Evolutionary conservation across 1,140 invertebrate species (phyloP).

Genomic region (Bacillus rossius): DNA sequence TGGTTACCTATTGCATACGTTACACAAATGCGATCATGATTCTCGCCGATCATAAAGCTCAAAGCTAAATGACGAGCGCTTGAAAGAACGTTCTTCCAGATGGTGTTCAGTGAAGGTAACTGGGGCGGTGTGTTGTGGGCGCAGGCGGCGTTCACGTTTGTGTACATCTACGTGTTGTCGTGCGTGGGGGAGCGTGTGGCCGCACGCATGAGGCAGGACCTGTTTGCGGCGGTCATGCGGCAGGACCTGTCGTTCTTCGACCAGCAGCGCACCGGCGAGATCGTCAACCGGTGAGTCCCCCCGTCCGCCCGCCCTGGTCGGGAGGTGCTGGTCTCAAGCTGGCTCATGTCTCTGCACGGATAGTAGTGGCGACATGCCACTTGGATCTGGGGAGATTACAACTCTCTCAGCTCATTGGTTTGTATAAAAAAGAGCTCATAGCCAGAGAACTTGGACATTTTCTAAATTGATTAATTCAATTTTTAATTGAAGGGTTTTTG

Average conservation of each 20-base stretch:
- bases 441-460: no score
- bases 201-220: constrained; percentile 65
- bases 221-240: constrained; percentile 78
- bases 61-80: no score
- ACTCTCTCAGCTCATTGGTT: background rate
- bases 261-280: constrained; percentile 81
- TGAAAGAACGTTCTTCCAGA: no score
- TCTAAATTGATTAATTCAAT: no score
- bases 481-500: no score
- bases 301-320: background rate
- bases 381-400: background rate
- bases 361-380: background rate
- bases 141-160: constrained; percentile 80
- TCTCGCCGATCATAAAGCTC: no score
- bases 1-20: no score
- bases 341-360: background rate
- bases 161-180: constrained; percentile 82
- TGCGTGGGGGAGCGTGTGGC: constrained; percentile 84
- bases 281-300: constrained; percentile 66
- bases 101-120: no score
- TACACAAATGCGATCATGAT: no score
- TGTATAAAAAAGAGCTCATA: no score
- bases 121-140: constrained; percentile 35
- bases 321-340: background rate
- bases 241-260: constrained; percentile 94